Conservation (phyloP, 1,140 invertebrate species). For the Araneus ventricosus region DNA sequence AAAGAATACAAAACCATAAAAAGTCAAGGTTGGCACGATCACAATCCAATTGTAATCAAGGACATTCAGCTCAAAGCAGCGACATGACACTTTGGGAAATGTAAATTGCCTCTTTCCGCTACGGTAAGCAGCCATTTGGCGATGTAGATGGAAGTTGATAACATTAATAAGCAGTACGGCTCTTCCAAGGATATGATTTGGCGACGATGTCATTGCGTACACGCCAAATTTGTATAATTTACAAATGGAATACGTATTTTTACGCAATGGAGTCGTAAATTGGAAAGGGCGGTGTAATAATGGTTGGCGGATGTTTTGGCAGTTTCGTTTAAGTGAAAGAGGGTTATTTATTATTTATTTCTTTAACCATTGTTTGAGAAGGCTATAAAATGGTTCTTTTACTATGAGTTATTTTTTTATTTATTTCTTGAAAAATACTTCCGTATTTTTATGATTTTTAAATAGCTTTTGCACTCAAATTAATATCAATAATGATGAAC, state of each 20-base stretch:
- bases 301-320: neutral
- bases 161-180: neutral
- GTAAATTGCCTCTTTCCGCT: constrained; percentile 8
- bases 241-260: neutral
- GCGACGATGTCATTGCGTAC: neutral
- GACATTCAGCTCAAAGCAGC: neutral
- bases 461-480: neutral
- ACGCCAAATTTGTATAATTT: neutral
- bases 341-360: no score
- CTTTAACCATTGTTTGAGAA: neutral
- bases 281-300: neutral
- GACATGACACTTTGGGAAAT: neutral
- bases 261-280: neutral
- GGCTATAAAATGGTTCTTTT: neutral
- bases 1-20: neutral
- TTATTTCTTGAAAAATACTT: neutral
- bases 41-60: constrained; percentile 19
- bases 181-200: constrained; percentile 12
- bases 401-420: neutral
- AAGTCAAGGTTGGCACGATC: constrained; percentile 13
- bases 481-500: neutral
- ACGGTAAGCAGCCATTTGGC: constrained; percentile 2
- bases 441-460: neutral
- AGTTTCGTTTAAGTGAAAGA: no score
- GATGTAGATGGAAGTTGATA: neutral